Conservation (phyloP, 1,140 invertebrate species). For the Euura saliciscinereae region DNA sequence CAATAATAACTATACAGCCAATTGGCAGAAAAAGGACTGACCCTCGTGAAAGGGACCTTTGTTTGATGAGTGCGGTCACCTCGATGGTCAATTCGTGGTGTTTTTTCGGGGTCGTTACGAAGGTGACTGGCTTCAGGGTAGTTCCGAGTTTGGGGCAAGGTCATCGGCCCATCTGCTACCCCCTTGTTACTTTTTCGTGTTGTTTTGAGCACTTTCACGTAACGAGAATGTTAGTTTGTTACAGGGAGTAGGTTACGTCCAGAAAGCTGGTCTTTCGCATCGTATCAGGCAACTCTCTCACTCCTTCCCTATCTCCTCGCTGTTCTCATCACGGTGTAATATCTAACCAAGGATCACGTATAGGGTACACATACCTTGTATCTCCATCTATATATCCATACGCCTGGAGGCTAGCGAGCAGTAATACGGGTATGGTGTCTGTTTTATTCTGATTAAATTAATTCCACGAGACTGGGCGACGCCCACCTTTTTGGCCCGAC, state of each 20-base stretch:
- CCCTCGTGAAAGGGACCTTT: neutral
- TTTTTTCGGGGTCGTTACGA: slow-evolving; percentile 8
- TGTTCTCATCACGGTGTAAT: neutral
- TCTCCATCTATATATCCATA: neutral
- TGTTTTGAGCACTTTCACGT: neutral
- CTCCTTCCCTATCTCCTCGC: neutral
- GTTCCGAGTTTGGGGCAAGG: neutral
- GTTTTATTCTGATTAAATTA: slow-evolving; percentile 39
- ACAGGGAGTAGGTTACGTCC: neutral
- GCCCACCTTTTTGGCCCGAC: slow-evolving; percentile 2
- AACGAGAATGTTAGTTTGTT: neutral
- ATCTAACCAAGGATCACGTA: slow-evolving; percentile 1
- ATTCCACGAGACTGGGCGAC: slow-evolving; percentile 27
- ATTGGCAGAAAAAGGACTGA: too few relatives aligned
- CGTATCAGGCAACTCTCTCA: neutral
- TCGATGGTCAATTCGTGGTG: slow-evolving; percentile 16
- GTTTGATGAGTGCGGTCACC: neutral
- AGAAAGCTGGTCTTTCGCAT: neutral
- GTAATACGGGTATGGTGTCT: slow-evolving; percentile 24
- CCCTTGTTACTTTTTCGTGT: neutral
- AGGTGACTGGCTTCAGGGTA: neutral
- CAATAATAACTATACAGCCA: too few relatives aligned
- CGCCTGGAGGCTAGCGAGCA: neutral
- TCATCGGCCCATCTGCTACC: slow-evolving; percentile 9
- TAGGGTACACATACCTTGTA: neutral